These are phyloP conservation scores for Coelopa frigida DNA, from an alignment of 1,140 invertebrate genomes.

Conservation along the genomic window DNA sequence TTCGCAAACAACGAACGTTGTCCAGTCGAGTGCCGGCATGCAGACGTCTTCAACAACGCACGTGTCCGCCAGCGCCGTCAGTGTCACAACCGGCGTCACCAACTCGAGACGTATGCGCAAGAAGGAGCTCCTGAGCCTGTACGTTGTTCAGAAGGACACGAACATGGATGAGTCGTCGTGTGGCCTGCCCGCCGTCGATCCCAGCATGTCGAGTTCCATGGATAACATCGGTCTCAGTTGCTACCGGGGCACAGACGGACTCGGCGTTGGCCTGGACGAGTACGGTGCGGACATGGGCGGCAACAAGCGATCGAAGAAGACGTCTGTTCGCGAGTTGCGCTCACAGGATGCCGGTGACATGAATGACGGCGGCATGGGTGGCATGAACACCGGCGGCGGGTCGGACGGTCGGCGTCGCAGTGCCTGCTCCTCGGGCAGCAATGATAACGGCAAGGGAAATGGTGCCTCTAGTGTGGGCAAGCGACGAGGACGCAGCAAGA, in stretches of 20 bases:
- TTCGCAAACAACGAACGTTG: conserved; percentile 21
- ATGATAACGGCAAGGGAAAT: conserved; percentile 29
- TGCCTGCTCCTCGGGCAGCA: conserved; percentile 43
- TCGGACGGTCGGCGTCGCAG: conserved; percentile 46
- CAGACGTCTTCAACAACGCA: conserved; percentile 27
- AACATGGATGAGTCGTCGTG: conserved; percentile 66
- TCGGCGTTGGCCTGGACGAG: conserved; percentile 26
- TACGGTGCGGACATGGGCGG: conserved; percentile 9
- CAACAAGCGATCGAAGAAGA: conserved; percentile 48
- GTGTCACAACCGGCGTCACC: conserved; percentile 40
- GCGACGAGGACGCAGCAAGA: conserved; percentile 36
- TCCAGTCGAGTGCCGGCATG: conserved; percentile 17
- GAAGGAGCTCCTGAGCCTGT: conserved; percentile 76
- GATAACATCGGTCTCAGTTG: too few relatives aligned
- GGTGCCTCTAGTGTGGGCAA: conserved; percentile 37
- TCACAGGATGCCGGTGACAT: conserved; percentile 29
- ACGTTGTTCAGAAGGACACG: conserved; percentile 75
- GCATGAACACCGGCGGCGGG: conserved; percentile 8
- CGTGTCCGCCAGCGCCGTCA: conserved; percentile 22
- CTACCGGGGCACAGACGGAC: conserved; percentile 27
- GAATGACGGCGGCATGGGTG: conserved; percentile 16
- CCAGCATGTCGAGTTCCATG: conserved; percentile 15
- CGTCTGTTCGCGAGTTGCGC: conserved; percentile 48
- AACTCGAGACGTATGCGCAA: conserved; percentile 80
- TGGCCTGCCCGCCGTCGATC: conserved; percentile 42